Conservation (phyloP, 1,140 invertebrate species). For the Drosophila arizonae region DNA sequence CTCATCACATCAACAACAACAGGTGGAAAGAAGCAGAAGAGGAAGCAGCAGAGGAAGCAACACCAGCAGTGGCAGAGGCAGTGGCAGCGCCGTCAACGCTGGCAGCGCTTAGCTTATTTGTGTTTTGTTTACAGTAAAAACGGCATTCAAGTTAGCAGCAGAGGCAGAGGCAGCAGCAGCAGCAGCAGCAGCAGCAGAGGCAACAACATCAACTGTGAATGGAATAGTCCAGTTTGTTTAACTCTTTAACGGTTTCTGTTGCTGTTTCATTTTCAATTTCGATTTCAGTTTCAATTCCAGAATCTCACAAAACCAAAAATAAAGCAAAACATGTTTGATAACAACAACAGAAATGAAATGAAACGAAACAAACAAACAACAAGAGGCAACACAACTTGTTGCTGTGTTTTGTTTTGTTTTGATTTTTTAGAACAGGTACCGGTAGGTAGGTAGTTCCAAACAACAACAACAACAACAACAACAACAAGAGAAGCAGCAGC, state of each 20-base stretch:
- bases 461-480: conserved; percentile 65
- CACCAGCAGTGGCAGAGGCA: neutral
- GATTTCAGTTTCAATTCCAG: conserved; percentile 26
- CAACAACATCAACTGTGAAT: conserved; percentile 10
- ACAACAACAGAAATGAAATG: conserved; percentile 52
- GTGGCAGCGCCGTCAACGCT: conserved; percentile 17
- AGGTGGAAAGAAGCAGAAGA: conserved; percentile 50
- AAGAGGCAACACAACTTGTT: conserved; percentile 38
- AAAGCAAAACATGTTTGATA: conserved; percentile 70
- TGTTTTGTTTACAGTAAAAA: conserved; percentile 25
- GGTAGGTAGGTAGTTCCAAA: conserved; percentile 45
- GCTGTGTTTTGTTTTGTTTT: conserved; percentile 5
- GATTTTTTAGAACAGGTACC: conserved; percentile 73
- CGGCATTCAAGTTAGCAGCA: neutral
- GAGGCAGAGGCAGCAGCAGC: neutral
- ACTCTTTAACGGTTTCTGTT: neutral
- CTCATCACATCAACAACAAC: conserved; percentile 63
- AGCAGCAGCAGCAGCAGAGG: neutral
- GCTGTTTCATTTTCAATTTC: conserved; percentile 30
- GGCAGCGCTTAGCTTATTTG: conserved; percentile 35
- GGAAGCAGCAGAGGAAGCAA: conserved; percentile 14
- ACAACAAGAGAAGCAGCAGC: no score
- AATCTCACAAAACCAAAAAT: conserved; percentile 7
- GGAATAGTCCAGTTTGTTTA: conserved; percentile 62
- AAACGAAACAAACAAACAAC: conserved; percentile 58